Evolutionary conservation across 2,797 vertebrate species (phyloP), one percentile per base, ranked within the genome.

Genomic region (Sardinella longiceps): DNA sequence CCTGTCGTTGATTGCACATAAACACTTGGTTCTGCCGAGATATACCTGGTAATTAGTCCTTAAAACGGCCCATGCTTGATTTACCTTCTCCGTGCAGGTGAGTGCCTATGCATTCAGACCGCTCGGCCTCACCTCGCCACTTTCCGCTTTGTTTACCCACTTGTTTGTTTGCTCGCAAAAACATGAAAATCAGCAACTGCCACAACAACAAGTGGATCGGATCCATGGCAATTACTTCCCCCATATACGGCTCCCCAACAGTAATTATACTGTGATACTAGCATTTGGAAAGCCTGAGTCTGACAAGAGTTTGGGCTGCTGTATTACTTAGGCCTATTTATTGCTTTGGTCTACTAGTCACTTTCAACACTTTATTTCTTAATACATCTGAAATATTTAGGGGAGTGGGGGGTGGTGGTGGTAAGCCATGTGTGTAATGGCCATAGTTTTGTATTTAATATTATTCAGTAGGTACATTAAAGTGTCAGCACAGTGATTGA

Each of bases 31-130:
- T 94, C 92, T 94, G 91, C 91, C 77, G 92, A 92, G 91, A 92
- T 70, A 88, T 91, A 95, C 93, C 94, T 94, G 56, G 53, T 92
- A 95, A 95, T 95, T 94, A 94, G 86, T 80, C 90, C 88, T 93
- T 93, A 93, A 95, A 95, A 96, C 90, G 85, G 88, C 92, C 92
- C 91, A 94, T 93, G 93, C 94, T 95, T 94, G 92, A 95, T 95
- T 96, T 95, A 93, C 91, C 93, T 93, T 93, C 48, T 25, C 87
- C 89, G 92, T 81, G 88, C 94, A 93, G 93, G 93, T 94, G 93
- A 94, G 89, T 91, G 91, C 80, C 86, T 90, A 91, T 90, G 88
- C 89, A 84, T 89, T 82, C 85, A 87, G 86, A 89, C 84, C 77
- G 84, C 83, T 86, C 85, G 85, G 89, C 88, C 87, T 89, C 81